Evolutionary conservation across 1,140 invertebrate species (phyloP).

Genomic region (Matsumurasca onukii): DNA sequence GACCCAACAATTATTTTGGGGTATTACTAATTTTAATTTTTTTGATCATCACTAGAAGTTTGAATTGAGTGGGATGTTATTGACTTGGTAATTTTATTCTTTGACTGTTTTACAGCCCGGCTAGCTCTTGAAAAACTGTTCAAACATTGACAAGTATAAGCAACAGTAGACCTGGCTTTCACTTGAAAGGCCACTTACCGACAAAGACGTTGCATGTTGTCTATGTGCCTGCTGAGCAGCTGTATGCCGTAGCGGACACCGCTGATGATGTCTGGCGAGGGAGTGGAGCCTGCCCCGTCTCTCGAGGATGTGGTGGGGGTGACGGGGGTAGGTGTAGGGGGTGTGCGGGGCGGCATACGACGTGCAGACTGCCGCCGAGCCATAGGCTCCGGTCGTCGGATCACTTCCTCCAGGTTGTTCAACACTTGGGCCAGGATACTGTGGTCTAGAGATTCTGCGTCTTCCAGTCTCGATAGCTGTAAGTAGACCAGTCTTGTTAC

Average conservation of each 20-base stretch:
- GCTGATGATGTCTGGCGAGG: constrained; percentile 36
- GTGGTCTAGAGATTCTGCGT: constrained; percentile 36
- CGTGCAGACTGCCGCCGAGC: constrained; percentile 23
- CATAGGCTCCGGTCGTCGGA: constrained; percentile 24
- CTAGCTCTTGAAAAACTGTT: background rate
- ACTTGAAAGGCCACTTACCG: constrained; percentile 39
- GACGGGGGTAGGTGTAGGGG: constrained; percentile 10
- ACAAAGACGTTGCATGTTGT: constrained; percentile 51
- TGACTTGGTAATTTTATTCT: no score
- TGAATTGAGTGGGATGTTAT: no score
- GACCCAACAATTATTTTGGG: no score
- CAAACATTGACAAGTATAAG: background rate
- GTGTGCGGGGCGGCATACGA: background rate
- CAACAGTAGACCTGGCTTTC: background rate
- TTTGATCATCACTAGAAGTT: no score
- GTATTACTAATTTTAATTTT: no score
- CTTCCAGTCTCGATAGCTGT: constrained; percentile 32
- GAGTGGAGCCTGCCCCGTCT: background rate
- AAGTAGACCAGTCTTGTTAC: no score
- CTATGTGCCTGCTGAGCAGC: constrained; percentile 49
- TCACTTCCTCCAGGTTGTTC: constrained; percentile 29
- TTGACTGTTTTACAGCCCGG: no score
- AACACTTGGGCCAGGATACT: constrained; percentile 31
- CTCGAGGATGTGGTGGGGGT: constrained; percentile 12
- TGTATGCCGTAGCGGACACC: constrained; percentile 45